Percentiles rank a stretch among this genome's conserved stretches.
phyloP scores from a whole-genome alignment of 2,888 invertebrate genomes.

The Tridacna gigas region DNA sequence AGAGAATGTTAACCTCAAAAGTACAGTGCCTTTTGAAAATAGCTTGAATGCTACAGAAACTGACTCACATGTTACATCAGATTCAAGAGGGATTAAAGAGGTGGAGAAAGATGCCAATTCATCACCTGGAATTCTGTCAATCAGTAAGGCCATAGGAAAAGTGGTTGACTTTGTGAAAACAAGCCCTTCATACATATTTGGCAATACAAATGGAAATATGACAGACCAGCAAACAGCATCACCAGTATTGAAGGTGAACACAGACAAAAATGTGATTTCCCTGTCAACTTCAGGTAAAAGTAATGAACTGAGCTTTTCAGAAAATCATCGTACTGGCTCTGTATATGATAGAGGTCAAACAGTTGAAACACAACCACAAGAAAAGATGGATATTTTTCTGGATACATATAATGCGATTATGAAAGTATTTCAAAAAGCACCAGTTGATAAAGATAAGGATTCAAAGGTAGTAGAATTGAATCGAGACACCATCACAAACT shows the following conservation, averaged over 20 bases:
- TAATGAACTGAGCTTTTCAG: neutral
- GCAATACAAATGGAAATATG: neutral
- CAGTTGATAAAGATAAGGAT: neutral
- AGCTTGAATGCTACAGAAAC: neutral
- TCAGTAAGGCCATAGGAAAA: slow-evolving; percentile 63
- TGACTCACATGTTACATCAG: neutral
- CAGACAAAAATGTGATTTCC: neutral
- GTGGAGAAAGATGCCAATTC: neutral
- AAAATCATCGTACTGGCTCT: neutral
- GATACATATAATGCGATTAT: slow-evolving; percentile 62
- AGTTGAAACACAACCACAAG: neutral
- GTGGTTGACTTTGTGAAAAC: slow-evolving; percentile 61
- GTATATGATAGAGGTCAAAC: neutral
- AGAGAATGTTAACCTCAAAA: neutral
- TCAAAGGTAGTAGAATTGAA: too few species aligned
- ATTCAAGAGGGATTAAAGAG: neutral
- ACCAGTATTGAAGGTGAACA: neutral
- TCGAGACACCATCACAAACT: too few species aligned
- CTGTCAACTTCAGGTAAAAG: neutral
- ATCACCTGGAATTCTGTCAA: slow-evolving; percentile 57
- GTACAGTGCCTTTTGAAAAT: neutral
- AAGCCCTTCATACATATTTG: slow-evolving; percentile 44
- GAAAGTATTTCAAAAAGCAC: slow-evolving; percentile 36
- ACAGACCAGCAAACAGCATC: neutral
- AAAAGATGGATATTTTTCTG: slow-evolving; percentile 36